phyloP scores from a whole-genome alignment of 2,113 vertebrate genomes.

The Rhizomys pruinosus region DNA sequence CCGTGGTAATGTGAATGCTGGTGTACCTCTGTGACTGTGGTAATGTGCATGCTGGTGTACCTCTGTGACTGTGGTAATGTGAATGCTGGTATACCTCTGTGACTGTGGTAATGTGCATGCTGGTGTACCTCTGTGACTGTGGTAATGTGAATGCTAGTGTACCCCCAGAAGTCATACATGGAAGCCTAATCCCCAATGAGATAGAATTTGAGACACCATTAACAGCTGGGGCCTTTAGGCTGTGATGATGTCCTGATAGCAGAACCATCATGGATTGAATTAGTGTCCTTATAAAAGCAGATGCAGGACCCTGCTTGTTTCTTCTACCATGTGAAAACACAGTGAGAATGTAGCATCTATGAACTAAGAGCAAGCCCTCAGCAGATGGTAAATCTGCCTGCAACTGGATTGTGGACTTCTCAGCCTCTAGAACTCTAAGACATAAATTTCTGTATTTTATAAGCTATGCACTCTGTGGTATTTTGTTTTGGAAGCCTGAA shows the following conservation, averaged over 20 bases:
- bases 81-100: not conserved
- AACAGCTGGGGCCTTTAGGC: not conserved
- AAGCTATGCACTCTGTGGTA: not conserved
- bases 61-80: not conserved
- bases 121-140: not conserved
- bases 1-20: not conserved
- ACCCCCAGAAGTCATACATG: not conserved
- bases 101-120: not conserved
- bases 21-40: too few relatives aligned
- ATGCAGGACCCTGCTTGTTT: not conserved
- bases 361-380: not conserved
- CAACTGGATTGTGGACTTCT: not conserved
- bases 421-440: not conserved
- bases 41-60: too few relatives aligned
- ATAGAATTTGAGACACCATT: not conserved
- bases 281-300: not conserved
- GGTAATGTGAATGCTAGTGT: not conserved
- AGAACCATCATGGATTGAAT: not conserved
- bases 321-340: not conserved
- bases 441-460: not conserved
- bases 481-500: not conserved
- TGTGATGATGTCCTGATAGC: not conserved
- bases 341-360: not conserved
- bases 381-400: not conserved
- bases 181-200: not conserved